A percentile compares a stretch with the other conserved stretches of the same genome.
Evolutionary conservation across 1,140 invertebrate species (phyloP).

Genomic region (Ips typographus): DNA sequence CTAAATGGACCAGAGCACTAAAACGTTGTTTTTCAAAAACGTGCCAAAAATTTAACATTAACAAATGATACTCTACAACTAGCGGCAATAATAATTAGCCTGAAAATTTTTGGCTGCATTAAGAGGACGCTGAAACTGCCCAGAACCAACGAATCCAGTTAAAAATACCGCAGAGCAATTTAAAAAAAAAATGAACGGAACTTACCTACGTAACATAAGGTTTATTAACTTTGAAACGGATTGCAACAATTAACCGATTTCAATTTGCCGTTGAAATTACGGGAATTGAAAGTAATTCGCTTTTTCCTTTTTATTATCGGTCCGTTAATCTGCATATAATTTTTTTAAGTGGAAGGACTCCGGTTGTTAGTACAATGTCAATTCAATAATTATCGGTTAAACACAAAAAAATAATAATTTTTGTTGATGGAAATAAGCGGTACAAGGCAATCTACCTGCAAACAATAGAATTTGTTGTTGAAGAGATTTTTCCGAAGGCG

Average conservation of each 20-base stretch:
- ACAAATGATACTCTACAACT: slow-evolving; percentile 6
- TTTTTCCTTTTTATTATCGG: slow-evolving; percentile 20
- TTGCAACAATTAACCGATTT: slow-evolving; percentile 3
- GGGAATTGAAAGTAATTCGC: slow-evolving; percentile 18
- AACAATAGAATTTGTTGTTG: too few species aligned
- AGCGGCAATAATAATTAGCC: not conserved
- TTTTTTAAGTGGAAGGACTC: slow-evolving; percentile 16
- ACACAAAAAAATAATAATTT: too few species aligned
- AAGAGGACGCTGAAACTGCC: not conserved
- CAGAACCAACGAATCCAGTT: too few species aligned
- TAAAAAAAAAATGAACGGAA: not conserved
- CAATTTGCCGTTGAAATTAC: slow-evolving; percentile 15
- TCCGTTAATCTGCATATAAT: slow-evolving; percentile 9
- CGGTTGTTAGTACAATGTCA: slow-evolving; percentile 12
- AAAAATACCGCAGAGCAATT: too few species aligned
- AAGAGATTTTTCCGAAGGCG: too few species aligned
- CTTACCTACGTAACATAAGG: not conserved
- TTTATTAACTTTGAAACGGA: not conserved
- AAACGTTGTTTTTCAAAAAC: slow-evolving; percentile 10
- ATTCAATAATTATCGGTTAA: slow-evolving; percentile 6
- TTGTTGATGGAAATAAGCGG: too few species aligned
- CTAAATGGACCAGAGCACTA: not conserved
- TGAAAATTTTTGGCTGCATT: not conserved
- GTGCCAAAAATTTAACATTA: slow-evolving; percentile 19
- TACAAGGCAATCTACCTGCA: too few species aligned